These are phyloP conservation scores for Amazona finschi DNA, from an alignment of 2,797 vertebrate species.

Conservation along the genomic window DNA sequence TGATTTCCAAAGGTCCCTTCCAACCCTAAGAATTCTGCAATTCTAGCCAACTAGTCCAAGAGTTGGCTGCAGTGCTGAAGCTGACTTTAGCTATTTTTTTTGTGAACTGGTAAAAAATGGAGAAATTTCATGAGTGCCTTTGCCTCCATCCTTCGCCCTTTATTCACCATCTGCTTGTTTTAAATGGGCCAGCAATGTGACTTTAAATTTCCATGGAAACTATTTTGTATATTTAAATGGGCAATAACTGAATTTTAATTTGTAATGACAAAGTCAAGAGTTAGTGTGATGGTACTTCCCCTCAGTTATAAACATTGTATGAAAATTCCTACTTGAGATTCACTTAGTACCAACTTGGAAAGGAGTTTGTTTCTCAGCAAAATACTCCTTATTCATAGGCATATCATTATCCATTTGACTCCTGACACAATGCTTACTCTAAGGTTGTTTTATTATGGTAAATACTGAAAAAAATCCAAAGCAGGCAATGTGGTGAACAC, in stretches of 20 bases:
- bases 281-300: neutral
- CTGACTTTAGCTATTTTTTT: neutral
- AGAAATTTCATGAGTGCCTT: neutral
- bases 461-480: constrained; percentile 7
- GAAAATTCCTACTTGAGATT: constrained; percentile 1
- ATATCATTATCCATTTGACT: constrained; percentile 21
- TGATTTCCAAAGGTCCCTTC: neutral
- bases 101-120: neutral
- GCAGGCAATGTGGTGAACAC: neutral
- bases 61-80: neutral
- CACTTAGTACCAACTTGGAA: neutral
- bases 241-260: constrained; percentile 50
- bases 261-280: constrained; percentile 20
- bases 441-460: constrained; percentile 9
- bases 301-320: constrained; percentile 22
- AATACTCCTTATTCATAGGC: neutral
- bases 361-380: neutral
- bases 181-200: constrained; percentile 16
- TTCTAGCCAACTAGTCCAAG: neutral
- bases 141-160: neutral
- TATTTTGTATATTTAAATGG: constrained; percentile 43
- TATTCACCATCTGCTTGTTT: constrained; percentile 29
- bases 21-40: neutral
- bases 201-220: constrained; percentile 38
- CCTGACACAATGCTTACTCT: neutral